phyloP scores from a whole-genome alignment of 2,888 invertebrate genomes.

The Drosophila setosimentum region DNA sequence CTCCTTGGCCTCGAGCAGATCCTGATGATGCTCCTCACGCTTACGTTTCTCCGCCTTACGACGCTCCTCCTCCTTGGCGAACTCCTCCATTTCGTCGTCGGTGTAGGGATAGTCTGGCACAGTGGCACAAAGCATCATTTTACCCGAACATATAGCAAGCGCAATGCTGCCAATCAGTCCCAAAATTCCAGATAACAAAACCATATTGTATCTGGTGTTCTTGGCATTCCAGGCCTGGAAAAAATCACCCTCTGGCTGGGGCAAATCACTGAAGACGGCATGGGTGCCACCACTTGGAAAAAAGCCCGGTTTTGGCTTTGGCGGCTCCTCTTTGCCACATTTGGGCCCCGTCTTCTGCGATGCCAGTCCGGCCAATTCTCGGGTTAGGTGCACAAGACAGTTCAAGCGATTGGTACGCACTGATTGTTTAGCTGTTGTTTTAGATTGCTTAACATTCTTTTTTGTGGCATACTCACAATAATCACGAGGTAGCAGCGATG shows the following conservation, averaged over 20 bases:
- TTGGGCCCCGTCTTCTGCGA: slow-evolving; percentile 23
- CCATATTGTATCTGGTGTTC: slow-evolving; percentile 60
- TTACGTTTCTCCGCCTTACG: slow-evolving; percentile 46
- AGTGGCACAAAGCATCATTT: slow-evolving; percentile 5
- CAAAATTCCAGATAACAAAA: slow-evolving; percentile 44
- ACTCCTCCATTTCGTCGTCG: slow-evolving; percentile 63
- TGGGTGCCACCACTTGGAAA: slow-evolving; percentile 66
- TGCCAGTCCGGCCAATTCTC: slow-evolving; percentile 30
- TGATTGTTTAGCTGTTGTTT: slow-evolving; percentile 3
- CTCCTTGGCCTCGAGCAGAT: slow-evolving; percentile 48
- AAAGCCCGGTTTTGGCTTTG: slow-evolving; percentile 36
- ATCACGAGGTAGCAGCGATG: slow-evolving; percentile 25
- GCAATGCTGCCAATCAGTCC: slow-evolving; percentile 45
- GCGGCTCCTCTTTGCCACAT: slow-evolving; percentile 7
- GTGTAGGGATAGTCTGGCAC: slow-evolving; percentile 68
- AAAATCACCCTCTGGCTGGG: slow-evolving; percentile 60
- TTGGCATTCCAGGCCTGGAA: slow-evolving; percentile 49
- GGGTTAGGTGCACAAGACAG: slow-evolving; percentile 20
- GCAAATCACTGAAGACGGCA: slow-evolving; percentile 59
- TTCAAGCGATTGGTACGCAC: slow-evolving; percentile 24
- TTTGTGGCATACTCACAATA: slow-evolving; percentile 44
- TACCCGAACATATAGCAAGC: not conserved
- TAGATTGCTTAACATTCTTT: not conserved
- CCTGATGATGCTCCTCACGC: slow-evolving; percentile 46
- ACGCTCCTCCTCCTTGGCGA: slow-evolving; percentile 56